Evolutionary conservation across 2,888 invertebrate genomes (phyloP), one percentile per base, ranked within the genome.

Genomic region (Philereme transversata): DNA sequence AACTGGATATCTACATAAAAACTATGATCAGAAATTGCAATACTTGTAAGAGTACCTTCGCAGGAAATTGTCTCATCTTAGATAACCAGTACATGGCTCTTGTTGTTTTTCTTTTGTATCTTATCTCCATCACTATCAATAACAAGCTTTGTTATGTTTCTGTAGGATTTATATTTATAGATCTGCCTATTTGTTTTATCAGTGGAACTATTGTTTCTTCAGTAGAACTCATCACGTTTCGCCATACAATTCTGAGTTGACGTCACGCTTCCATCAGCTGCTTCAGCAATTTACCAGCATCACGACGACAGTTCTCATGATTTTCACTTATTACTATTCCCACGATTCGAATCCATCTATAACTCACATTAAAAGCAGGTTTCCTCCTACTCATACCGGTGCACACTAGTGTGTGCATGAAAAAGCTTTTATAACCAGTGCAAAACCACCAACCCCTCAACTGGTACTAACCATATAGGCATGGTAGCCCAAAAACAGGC

Each of bases 311-410:
- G 76, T 82, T 84, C 79, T 76, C 83, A 82, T 79, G 77, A 72
- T 76, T 79, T 82, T 77, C 78, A 83, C 82, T 83, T 83, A 82
- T 83, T 77, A 77, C 73, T 65, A 78, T 84, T 86, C 84, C 82
- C 86, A 86, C 85, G 86, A 74, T 74, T 76, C 55, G 22, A 22
- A 22, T 22, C 22, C 22, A 22, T 22, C 22, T 22, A 22, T 22
- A 22, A 22, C 22, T 22, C 22, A 22, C 22, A 22, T 22, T 22
- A 22, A 22, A 22, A 22, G 22, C 3, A 22, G 22, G 22, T 22
- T 22, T 22, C 22, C 22, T 1, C 22, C 22, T 22, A 2, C 22
- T 22, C 22, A 22, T 22, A 22, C 22, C 22, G 22, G 22, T 22
- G 3, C 22, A 22, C 22, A 22, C 22, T 22, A 3, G 22, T 22